These are phyloP conservation scores for Phymastichus coffea DNA, from an alignment of 1,140 invertebrate species.

Conservation along the genomic window DNA sequence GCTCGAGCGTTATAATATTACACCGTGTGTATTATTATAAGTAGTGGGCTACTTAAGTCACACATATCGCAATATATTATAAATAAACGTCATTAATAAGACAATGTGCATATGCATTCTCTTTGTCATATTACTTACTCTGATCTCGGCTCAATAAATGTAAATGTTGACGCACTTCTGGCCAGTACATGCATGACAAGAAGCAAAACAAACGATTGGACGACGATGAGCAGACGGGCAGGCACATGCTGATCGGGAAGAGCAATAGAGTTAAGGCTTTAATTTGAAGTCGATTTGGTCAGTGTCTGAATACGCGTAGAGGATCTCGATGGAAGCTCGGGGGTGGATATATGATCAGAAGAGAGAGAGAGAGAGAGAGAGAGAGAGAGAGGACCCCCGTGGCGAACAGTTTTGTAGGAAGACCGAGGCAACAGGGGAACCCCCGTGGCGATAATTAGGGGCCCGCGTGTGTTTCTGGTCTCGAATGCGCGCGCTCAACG, in stretches of 20 bases:
- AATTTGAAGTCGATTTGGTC: slow-evolving; percentile 1
- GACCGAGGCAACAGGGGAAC: slow-evolving; percentile 40
- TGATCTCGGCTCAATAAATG: too few species aligned
- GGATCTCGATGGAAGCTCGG: neutral
- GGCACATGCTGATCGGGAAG: neutral
- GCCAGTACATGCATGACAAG: too few species aligned
- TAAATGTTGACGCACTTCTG: too few species aligned
- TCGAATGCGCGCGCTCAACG: slow-evolving; percentile 34
- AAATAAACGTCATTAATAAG: too few species aligned
- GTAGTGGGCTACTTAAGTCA: too few species aligned
- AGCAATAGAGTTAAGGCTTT: slow-evolving; percentile 15
- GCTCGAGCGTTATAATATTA: too few species aligned
- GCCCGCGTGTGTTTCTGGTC: slow-evolving; percentile 46
- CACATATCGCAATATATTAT: too few species aligned
- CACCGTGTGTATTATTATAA: too few species aligned
- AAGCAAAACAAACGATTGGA: too few species aligned
- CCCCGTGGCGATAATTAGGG: slow-evolving; percentile 51
- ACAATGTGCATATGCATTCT: too few species aligned
- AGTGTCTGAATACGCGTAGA: neutral
- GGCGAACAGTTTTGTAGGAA: slow-evolving; percentile 18
- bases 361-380: neutral
- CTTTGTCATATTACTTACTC: too few species aligned
- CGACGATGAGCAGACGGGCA: too few species aligned
- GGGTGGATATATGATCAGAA: neutral
- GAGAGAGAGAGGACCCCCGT: slow-evolving; percentile 3